Base-by-base conservation (phyloP, 2,113 vertebrate genomes). In the Hemichromis elongatus region DNA sequence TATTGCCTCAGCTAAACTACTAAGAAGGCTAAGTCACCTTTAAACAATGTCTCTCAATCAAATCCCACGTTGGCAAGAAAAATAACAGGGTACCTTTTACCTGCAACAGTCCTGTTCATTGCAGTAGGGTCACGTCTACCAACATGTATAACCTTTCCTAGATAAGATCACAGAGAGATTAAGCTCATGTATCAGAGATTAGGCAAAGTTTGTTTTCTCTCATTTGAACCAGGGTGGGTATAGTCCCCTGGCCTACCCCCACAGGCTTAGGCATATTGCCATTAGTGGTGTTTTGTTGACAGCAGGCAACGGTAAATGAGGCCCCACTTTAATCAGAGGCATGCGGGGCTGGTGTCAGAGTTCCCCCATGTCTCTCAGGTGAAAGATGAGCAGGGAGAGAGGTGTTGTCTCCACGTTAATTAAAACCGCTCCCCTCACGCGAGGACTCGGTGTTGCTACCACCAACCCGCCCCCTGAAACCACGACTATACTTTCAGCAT, bases 271-370 rank as follows among this genome's bases (percentile, higher is more conserved):
- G 95, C 96, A 96, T 95, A 96, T 96, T 96, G 92, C 96, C 95
- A 96, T 94, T 96, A 96, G 95, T 96, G 95, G 93, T 96, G 94
- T 95, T 94, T 96, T 97, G 95, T 95, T 96, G 96, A 96, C 95
- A 97, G 96, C 92, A 92, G 96, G 96, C 94, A 95, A 94, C 94
- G 92, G 92, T 96, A 97, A 96, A 96, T 96, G 94, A 97, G 94
- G 93, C 92, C 94, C 94, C 93, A 91, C 92, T 96, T 97, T 96
- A 96, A 97, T 96, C 95, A 97, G 96, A 68, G 78, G 95, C 96
- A 96, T 96, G 96, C 95, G 92, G 96, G 94, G 96, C 87, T 57
- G 9, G 85, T 96, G 96, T 97, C 96, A 96, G 93, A 96, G 95
- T 96, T 96, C 95, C 95, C 88, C 61, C 85, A 95, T 95, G 94